A percentile compares a stretch with the other conserved stretches of the same genome.
Evolutionary conservation across 1,140 invertebrate genomes (phyloP).

Genomic region (Temnothorax longispinosus): DNA sequence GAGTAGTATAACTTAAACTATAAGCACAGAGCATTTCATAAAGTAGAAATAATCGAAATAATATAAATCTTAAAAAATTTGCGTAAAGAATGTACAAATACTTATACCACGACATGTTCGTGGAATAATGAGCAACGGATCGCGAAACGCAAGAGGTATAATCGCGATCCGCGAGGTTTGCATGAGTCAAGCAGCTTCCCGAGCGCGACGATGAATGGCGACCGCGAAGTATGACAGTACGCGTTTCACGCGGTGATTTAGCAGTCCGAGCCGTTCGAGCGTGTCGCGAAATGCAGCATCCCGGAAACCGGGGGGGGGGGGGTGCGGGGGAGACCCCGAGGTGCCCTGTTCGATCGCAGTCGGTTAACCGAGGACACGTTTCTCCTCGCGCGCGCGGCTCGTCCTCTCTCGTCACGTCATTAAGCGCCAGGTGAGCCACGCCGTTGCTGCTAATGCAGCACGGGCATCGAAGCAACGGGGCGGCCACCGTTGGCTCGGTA

Average conservation of each 20-base stretch:
- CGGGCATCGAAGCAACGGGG: slow-evolving; percentile 17
- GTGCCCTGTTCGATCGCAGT: slow-evolving; percentile 53
- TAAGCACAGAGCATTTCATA: not conserved
- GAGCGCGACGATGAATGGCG: not conserved
- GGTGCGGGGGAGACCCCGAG: not conserved
- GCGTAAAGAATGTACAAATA: not conserved
- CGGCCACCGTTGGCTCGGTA: not conserved
- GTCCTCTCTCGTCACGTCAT: slow-evolving; percentile 60
- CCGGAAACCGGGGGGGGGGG: slow-evolving; percentile 25
- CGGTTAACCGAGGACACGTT: slow-evolving; percentile 70
- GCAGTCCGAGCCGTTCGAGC: slow-evolving; percentile 45
- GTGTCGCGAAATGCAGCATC: slow-evolving; percentile 41
- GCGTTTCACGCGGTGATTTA: slow-evolving; percentile 55
- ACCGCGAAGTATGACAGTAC: slow-evolving; percentile 54
- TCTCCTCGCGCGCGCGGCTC: slow-evolving; percentile 4
- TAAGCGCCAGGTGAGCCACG: slow-evolving; percentile 48
- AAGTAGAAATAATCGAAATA: not conserved
- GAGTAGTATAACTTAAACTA: not conserved
- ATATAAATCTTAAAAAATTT: not conserved
- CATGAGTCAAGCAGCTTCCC: not conserved
- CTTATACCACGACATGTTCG: not conserved
- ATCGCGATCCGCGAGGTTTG: not conserved
- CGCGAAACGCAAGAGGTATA: not conserved
- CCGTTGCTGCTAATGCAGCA: slow-evolving; percentile 20
- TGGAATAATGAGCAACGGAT: not conserved